Evolutionary conservation across 2,888 invertebrate genomes (phyloP).

Genomic region (Lithosia quadra): DNA sequence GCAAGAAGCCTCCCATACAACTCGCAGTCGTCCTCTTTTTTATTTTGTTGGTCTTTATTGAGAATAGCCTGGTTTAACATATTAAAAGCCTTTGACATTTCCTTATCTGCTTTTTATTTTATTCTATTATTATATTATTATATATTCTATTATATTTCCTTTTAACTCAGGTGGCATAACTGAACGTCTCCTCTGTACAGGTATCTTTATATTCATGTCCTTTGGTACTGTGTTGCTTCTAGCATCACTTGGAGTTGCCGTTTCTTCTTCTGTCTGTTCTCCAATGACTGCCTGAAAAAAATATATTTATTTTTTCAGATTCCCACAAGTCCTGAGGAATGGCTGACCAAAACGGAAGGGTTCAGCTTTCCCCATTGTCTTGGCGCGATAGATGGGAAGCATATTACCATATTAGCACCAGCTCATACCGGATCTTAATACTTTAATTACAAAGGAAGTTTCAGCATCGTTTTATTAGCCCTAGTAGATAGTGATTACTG

Average conservation of each 20-base stretch:
- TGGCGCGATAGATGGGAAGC: slow-evolving; percentile 26
- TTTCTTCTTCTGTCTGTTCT: neutral
- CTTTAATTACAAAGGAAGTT: slow-evolving; percentile 33
- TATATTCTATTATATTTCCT: too few relatives aligned
- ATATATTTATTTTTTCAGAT: slow-evolving; percentile 19
- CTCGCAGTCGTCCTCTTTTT: slow-evolving; percentile 37
- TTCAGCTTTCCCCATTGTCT: slow-evolving; percentile 24
- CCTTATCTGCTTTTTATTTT: slow-evolving; percentile 37
- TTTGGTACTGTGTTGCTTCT: slow-evolving; percentile 4
- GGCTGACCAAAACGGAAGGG: slow-evolving; percentile 20
- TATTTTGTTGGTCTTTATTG: slow-evolving; percentile 13
- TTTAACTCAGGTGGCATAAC: slow-evolving; percentile 23
- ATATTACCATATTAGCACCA: slow-evolving; percentile 21
- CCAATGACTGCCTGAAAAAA: neutral
- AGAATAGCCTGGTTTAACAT: slow-evolving; percentile 27
- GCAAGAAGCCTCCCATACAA: slow-evolving; percentile 46
- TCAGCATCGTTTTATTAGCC: slow-evolving; percentile 31
- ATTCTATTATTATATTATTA: too few relatives aligned
- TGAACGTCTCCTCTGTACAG: neutral
- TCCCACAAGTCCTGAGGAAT: slow-evolving; percentile 18
- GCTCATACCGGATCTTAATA: slow-evolving; percentile 23
- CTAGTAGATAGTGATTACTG: slow-evolving; percentile 35
- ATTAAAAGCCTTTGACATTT: slow-evolving; percentile 32
- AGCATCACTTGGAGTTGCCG: slow-evolving; percentile 1
- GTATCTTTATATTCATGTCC: neutral